These are phyloP conservation scores for Saturnia japonica DNA, from an alignment of 2,888 invertebrate genomes.

Conservation along the genomic window DNA sequence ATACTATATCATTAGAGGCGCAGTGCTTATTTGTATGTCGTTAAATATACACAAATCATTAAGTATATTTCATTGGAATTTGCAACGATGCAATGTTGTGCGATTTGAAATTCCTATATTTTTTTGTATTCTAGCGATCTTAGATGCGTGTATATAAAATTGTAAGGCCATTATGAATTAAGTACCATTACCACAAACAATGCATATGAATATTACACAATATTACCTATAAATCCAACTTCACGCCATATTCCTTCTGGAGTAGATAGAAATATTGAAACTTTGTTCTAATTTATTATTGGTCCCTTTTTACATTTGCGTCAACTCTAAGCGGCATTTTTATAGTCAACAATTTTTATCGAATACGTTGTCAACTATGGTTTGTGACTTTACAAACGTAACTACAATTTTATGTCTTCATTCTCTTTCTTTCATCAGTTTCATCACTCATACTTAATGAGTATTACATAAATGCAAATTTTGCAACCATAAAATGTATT, in stretches of 20 bases:
- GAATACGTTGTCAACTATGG: no score
- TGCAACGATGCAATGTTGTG: neutral
- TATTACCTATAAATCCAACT: neutral
- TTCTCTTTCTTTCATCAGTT: neutral
- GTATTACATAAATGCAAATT: constrained; percentile 3
- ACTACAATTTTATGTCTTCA: neutral
- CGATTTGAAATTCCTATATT: neutral
- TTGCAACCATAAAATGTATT: neutral
- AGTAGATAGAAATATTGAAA: neutral
- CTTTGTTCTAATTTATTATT: no score
- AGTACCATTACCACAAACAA: no score
- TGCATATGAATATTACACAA: neutral
- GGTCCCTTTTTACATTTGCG: no score
- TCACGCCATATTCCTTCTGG: neutral
- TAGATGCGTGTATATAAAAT: no score
- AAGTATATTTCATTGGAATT: neutral
- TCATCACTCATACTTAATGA: neutral
- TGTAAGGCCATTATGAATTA: no score
- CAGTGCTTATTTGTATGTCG: neutral
- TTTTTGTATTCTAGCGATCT: neutral
- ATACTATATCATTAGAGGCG: neutral
- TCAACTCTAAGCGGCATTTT: no score
- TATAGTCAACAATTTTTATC: no score
- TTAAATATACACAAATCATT: neutral
- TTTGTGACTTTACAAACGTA: no score